Percentiles rank a stretch among this genome's conserved stretches.
Conservation (phyloP, 2,888 invertebrate genomes). For the Amaurobius ferox region DNA sequence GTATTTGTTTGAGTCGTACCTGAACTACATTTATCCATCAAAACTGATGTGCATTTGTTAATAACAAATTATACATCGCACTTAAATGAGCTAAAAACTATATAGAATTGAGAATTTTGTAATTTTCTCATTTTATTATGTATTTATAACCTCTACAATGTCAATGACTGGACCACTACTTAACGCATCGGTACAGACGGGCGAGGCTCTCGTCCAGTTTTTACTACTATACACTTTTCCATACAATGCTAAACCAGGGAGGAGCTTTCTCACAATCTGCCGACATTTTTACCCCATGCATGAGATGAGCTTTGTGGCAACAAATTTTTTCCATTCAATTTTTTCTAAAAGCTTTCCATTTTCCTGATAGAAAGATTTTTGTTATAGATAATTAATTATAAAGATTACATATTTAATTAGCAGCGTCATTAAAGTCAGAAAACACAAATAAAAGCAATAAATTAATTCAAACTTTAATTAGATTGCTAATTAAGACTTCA, state of each 20-base stretch:
- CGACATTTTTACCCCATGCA: background rate
- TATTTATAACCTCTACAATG: conserved; percentile 58
- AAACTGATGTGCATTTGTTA: conserved; percentile 61
- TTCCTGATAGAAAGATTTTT: too few species aligned
- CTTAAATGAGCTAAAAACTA: conserved; percentile 7
- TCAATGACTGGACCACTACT: conserved; percentile 66
- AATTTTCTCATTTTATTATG: conserved; percentile 22
- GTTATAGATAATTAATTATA: too few species aligned
- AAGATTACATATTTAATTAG: too few species aligned
- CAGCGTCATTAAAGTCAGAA: too few species aligned
- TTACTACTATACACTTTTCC: conserved; percentile 34
- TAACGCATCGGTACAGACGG: conserved; percentile 68
- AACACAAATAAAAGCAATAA: too few species aligned
- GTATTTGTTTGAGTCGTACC: conserved; percentile 42
- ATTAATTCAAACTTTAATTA: too few species aligned
- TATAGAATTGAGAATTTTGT: background rate
- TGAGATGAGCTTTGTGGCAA: too few species aligned
- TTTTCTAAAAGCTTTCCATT: too few species aligned
- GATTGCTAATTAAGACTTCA: too few species aligned
- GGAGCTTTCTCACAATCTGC: conserved; percentile 24
- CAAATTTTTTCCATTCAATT: too few species aligned
- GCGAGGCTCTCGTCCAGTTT: conserved; percentile 69
- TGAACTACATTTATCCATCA: conserved; percentile 71
- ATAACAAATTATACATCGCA: conserved; percentile 46
- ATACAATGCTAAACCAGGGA: conserved; percentile 45